phyloP scores from a whole-genome alignment of 2,113 vertebrate species.

The Syngnathoides biaculeatus region DNA sequence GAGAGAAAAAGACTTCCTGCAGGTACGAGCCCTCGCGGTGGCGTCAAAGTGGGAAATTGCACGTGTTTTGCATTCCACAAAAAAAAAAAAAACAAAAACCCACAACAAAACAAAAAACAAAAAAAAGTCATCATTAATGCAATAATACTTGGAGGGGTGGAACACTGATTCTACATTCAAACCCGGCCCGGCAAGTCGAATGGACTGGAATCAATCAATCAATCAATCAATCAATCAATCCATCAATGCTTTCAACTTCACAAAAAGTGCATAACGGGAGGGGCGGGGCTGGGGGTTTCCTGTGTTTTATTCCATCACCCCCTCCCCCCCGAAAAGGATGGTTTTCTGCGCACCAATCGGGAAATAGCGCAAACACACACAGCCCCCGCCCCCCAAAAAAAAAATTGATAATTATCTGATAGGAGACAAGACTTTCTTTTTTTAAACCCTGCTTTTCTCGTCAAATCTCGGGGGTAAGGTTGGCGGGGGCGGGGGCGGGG shows the following conservation, averaged over 20 bases:
- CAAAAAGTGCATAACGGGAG: conserved; percentile 1
- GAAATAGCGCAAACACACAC: not conserved
- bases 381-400: no score
- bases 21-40: conserved; percentile 74
- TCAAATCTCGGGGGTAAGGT: conserved; percentile 53
- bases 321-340: not conserved
- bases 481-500: conserved; percentile 78
- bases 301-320: not conserved
- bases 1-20: not conserved
- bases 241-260: conserved; percentile 1
- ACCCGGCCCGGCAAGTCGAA: conserved; percentile 19
- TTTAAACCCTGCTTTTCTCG: conserved; percentile 60
- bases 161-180: conserved; percentile 49
- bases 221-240: no score
- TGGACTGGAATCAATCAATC: conserved; percentile 35
- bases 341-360: not conserved
- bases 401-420: conserved; percentile 28
- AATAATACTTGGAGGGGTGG: conserved; percentile 53
- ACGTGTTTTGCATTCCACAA: conserved; percentile 8
- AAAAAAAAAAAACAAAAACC: conserved; percentile 4
- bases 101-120: not conserved
- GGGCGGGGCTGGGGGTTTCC: not conserved
- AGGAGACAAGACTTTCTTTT: not conserved
- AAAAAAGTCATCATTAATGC: conserved; percentile 19
- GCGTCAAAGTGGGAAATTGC: not conserved